A percentile compares a stretch with the other conserved stretches of the same genome.
phyloP scores from a whole-genome alignment of 2,113 vertebrate genomes.

The Triplophysa rosa region DNA sequence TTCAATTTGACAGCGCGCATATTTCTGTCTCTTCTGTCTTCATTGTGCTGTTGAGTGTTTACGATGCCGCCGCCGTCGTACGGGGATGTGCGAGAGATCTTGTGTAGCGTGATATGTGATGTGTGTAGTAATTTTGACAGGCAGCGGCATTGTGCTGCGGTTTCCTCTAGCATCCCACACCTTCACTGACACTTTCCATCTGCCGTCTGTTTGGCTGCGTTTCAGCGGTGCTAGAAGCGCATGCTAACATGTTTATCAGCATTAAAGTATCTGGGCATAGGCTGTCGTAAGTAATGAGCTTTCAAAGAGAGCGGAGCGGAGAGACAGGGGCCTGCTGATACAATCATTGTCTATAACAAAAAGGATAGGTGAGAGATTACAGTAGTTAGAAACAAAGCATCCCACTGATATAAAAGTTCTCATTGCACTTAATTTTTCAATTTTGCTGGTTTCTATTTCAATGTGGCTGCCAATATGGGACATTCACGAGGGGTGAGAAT shows the following conservation, averaged over 20 bases:
- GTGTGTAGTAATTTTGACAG: slow-evolving; percentile 43
- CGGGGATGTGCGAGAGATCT: neutral
- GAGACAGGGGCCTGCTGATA: slow-evolving; percentile 35
- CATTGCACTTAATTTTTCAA: too few species aligned
- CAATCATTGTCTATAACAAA: slow-evolving; percentile 16
- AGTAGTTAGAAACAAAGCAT: neutral
- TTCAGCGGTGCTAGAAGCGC: slow-evolving; percentile 36
- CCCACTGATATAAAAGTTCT: neutral
- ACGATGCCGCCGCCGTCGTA: slow-evolving; percentile 16
- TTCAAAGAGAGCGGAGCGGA: slow-evolving; percentile 27
- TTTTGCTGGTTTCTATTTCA: too few species aligned
- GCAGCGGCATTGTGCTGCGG: slow-evolving; percentile 35
- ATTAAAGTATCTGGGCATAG: slow-evolving; percentile 41
- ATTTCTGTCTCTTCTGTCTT: slow-evolving; percentile 11
- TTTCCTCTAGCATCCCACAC: slow-evolving; percentile 45
- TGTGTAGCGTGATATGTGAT: slow-evolving; percentile 36
- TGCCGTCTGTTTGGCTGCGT: slow-evolving; percentile 58
- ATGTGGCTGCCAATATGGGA: too few species aligned
- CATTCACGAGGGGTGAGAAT: too few species aligned
- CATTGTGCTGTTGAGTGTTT: slow-evolving; percentile 18
- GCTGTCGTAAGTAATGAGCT: slow-evolving; percentile 58
- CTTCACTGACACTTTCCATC: slow-evolving; percentile 55
- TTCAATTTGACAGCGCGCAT: slow-evolving; percentile 10
- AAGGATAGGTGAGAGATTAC: neutral
- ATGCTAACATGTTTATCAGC: slow-evolving; percentile 52